Evolutionary conservation across 2,888 invertebrate genomes (phyloP).

Genomic region (Congeria kusceri): DNA sequence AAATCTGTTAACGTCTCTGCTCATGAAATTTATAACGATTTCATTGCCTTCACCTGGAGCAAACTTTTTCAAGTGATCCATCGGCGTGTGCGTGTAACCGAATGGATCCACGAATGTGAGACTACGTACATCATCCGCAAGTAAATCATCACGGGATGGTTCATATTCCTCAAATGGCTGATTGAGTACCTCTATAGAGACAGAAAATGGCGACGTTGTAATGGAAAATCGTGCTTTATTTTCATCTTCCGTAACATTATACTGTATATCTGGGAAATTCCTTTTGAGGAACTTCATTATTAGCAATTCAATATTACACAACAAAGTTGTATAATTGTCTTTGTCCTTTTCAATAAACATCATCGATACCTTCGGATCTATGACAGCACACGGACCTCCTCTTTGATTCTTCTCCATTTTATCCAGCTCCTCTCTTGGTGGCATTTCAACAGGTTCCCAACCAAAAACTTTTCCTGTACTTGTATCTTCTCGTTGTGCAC

Average conservation of each 20-base stretch:
- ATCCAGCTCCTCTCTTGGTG: background rate
- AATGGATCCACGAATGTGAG: conserved; percentile 34
- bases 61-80: conserved; percentile 15
- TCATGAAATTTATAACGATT: conserved; percentile 36
- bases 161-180: background rate
- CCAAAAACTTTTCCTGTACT: background rate
- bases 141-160: background rate
- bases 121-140: background rate
- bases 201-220: background rate
- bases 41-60: conserved; percentile 10
- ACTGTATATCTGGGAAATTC: background rate
- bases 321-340: background rate
- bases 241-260: background rate
- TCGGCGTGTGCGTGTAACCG: conserved; percentile 28
- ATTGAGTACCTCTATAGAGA: background rate
- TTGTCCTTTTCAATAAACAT: conserved; percentile 7
- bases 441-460: no score
- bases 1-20: conserved; percentile 10
- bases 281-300: background rate
- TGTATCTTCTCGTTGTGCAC: background rate
- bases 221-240: background rate
- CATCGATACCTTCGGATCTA: background rate
- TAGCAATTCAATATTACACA: background rate
- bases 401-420: background rate
- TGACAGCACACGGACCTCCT: background rate